phyloP scores from a whole-genome alignment of 2,888 invertebrate genomes.

The Amphipyra berbera region DNA sequence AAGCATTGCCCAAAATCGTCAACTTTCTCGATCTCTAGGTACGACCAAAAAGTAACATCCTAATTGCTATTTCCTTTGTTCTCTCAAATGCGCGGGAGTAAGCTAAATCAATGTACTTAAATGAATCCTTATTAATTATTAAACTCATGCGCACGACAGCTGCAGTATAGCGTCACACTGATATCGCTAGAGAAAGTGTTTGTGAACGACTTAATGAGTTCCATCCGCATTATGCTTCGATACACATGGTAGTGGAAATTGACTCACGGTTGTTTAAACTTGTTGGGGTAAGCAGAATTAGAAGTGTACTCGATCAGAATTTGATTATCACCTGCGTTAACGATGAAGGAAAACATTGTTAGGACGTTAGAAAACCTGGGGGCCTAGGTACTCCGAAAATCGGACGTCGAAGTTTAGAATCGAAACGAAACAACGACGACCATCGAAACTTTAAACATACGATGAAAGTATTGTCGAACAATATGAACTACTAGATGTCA shows the following conservation, averaged over 20 bases:
- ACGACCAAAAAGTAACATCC: too few species aligned
- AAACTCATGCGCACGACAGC: slow-evolving; percentile 41
- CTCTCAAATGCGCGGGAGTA: neutral
- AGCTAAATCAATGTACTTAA: slow-evolving; percentile 29
- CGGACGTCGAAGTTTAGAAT: too few species aligned
- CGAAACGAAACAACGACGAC: too few species aligned
- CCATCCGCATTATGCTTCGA: slow-evolving; percentile 42
- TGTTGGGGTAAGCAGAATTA: slow-evolving; percentile 23
- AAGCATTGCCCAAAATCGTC: too few species aligned
- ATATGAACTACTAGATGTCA: too few species aligned
- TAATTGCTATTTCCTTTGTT: too few species aligned
- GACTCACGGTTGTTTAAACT: slow-evolving; percentile 22
- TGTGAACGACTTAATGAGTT: slow-evolving; percentile 34
- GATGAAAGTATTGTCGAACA: too few species aligned
- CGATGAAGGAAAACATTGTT: too few species aligned
- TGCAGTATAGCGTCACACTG: slow-evolving; percentile 10
- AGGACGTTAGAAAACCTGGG: too few species aligned
- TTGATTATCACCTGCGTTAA: neutral
- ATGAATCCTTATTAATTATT: slow-evolving; percentile 28
- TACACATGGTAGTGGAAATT: slow-evolving; percentile 42
- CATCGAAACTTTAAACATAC: too few species aligned
- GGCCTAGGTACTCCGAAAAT: too few species aligned
- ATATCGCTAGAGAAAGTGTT: slow-evolving; percentile 43
- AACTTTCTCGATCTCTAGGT: too few species aligned
- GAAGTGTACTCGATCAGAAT: neutral